Evolutionary conservation across 1,140 invertebrate species (phyloP).

Genomic region (Drosophila parabipectinata): DNA sequence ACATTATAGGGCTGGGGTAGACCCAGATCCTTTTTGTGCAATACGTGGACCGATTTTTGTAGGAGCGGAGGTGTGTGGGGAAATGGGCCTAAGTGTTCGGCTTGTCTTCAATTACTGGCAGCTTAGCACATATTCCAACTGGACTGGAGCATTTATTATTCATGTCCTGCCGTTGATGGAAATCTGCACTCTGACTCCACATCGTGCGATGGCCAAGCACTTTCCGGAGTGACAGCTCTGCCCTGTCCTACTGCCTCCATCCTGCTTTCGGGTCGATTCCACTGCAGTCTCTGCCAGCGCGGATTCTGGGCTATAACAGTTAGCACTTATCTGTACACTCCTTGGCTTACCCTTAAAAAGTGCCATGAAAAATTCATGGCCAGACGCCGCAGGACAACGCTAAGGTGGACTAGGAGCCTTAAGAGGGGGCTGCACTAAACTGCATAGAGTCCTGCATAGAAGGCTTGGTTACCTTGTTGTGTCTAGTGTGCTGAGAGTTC

Average conservation of each 20-base stretch:
- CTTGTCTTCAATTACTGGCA: slow-evolving; percentile 75
- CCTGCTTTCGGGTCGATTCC: slow-evolving; percentile 5
- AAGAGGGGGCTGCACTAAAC: slow-evolving; percentile 1
- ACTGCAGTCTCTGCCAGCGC: slow-evolving; percentile 55
- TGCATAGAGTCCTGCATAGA: neutral
- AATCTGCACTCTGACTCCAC: slow-evolving; percentile 9
- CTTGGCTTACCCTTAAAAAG: slow-evolving; percentile 33
- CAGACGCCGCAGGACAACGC: slow-evolving; percentile 46
- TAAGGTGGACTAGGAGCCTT: slow-evolving; percentile 20
- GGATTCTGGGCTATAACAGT: slow-evolving; percentile 15
- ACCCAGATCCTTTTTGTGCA: neutral
- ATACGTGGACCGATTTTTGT: neutral
- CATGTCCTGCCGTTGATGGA: slow-evolving; percentile 25
- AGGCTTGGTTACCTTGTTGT: neutral
- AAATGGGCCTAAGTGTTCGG: slow-evolving; percentile 61
- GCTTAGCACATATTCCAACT: slow-evolving; percentile 71
- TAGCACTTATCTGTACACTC: slow-evolving; percentile 27
- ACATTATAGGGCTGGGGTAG: slow-evolving; percentile 15
- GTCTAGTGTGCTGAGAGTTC: neutral
- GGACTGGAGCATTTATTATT: slow-evolving; percentile 65
- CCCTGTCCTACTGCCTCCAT: slow-evolving; percentile 18
- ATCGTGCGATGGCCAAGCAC: slow-evolving; percentile 21
- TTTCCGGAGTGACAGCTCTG: slow-evolving; percentile 18
- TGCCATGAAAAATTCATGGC: slow-evolving; percentile 75
- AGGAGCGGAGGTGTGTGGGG: slow-evolving; percentile 2